Conservation (phyloP, 2,113 vertebrate genomes). For the Cyphomyrus plagiostoma region DNA sequence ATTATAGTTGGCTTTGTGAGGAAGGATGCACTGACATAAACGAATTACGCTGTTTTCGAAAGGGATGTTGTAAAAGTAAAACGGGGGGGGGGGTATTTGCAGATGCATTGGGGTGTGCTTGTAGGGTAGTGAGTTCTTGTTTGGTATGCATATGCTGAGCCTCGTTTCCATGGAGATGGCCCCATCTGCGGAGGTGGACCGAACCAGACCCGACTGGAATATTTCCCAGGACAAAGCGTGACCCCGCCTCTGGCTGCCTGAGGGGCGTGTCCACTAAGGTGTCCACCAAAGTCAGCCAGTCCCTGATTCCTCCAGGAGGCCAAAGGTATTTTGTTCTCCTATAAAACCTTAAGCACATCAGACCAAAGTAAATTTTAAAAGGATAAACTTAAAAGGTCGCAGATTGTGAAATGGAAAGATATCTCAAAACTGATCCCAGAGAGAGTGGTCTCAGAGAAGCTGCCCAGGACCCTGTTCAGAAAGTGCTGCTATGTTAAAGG, state of each 20-base stretch:
- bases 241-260: background rate
- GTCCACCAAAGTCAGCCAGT: background rate
- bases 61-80: background rate
- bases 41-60: background rate
- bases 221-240: background rate
- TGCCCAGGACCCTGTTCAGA: background rate
- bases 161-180: conserved; percentile 3
- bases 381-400: background rate
- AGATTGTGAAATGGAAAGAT: background rate
- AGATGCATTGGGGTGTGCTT: background rate
- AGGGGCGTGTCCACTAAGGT: background rate
- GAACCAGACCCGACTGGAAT: background rate
- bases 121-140: background rate
- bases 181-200: background rate
- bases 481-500: background rate
- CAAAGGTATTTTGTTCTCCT: background rate
- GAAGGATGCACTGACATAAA: background rate
- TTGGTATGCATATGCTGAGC: background rate
- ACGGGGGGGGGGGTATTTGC: background rate
- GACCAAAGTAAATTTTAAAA: background rate
- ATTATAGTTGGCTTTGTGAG: background rate
- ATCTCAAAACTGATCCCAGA: background rate
- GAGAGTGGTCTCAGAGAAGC: background rate
- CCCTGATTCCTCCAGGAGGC: background rate
- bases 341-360: background rate